Base-by-base conservation (phyloP, 2,113 vertebrate genomes). In the Lanius collurio region DNA sequence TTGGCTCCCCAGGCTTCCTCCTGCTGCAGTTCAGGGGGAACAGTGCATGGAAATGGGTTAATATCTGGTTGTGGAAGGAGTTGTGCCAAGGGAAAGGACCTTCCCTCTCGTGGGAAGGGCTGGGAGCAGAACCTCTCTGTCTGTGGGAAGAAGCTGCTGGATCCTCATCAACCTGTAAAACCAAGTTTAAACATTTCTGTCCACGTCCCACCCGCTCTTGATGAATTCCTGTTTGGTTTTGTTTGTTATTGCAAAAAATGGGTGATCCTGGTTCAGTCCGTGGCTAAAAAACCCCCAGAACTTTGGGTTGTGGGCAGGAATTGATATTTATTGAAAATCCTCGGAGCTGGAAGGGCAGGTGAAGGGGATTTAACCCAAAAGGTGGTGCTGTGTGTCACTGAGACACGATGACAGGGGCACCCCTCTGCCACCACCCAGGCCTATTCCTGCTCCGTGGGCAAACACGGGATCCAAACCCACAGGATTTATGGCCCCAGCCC, bases 41-140 rank as follows among this genome's bases (percentile, higher is more conserved):
- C 2, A 4, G 5, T 5, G 41, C 37, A 6, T 20, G 33, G 1
- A 22, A 44, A n/a, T 1, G 3, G 33, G 3, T n/a, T 10, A 18
- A 30, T 52, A 13, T 31, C 13, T 57, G 20, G 4, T 7, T 5
- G 10, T 21, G 44, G 30, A 20, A 64, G 60, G 62, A 52, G n/a
- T 2, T 50, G 11, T 26, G 41, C n/a, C 13, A 6, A 60, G 44
- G 47, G 35, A 46, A 53, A 14, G 84, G 71, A 42, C 15, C 11
- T 69, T 63, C n/a, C 22, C 37, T 52, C 30, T 28, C 1, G n/a
- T 27, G 52, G 52, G 75, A 39, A 33, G 63, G 33, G 42, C 13
- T 60, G 1, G 15, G n/a, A 35, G 69, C 55, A 27, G 59, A 42
- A n/a, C 37, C 5, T 41, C 17, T 15, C 33, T 49, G 12, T 44